These are phyloP conservation scores for Elegia similella DNA, from an alignment of 2,888 invertebrate genomes.

Conservation along the genomic window DNA sequence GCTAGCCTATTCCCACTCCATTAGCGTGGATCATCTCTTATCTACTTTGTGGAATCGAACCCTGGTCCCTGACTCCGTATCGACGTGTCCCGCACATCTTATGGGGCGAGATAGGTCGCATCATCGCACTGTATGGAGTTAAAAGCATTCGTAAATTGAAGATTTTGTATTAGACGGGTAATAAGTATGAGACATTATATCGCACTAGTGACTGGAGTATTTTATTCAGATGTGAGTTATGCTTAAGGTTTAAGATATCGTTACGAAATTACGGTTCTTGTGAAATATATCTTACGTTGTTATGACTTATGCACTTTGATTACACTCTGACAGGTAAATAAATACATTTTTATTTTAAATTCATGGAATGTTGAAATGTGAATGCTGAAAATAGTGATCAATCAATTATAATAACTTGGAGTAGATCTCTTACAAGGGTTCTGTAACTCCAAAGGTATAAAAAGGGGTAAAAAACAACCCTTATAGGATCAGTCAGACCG, in stretches of 20 bases:
- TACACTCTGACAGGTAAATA: too few species aligned
- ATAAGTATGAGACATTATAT: constrained; percentile 26
- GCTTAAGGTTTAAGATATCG: neutral
- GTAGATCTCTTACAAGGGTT: too few species aligned
- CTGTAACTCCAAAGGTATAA: too few species aligned
- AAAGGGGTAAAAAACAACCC: too few species aligned
- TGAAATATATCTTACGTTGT: too few species aligned
- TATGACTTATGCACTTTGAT: neutral
- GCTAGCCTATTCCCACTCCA: constrained; percentile 56
- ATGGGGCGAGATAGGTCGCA: constrained; percentile 51
- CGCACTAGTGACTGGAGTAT: neutral
- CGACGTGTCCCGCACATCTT: constrained; percentile 52
- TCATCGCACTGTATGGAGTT: constrained; percentile 48
- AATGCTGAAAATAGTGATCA: too few species aligned
- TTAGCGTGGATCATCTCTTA: constrained; percentile 67
- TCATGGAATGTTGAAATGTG: too few species aligned
- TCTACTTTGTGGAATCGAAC: constrained; percentile 53
- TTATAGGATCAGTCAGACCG: too few species aligned
- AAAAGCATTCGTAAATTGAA: constrained; percentile 60
- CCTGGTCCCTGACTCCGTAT: constrained; percentile 48
- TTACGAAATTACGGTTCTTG: too few species aligned
- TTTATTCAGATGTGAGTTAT: neutral
- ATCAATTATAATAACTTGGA: too few species aligned
- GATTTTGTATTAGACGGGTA: constrained; percentile 27
- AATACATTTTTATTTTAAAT: too few species aligned